Evolutionary conservation across 2,113 vertebrate species (phyloP).

Genomic region (Emydura subglobosa): DNA sequence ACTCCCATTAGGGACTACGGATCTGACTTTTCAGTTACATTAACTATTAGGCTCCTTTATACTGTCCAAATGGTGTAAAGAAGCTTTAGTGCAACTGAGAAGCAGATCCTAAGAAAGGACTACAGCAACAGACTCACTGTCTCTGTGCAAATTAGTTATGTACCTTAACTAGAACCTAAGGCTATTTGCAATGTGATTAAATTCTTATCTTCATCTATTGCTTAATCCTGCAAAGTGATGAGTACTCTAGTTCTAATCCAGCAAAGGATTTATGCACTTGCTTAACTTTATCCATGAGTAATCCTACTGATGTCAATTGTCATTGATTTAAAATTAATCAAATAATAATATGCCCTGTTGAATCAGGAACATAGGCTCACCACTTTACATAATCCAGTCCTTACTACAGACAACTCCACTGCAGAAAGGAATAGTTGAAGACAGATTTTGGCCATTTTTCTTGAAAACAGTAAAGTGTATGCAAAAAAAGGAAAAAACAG

Average conservation of each 20-base stretch:
- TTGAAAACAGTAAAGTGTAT: not conserved
- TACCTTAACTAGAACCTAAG: not conserved
- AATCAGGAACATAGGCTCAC: not conserved
- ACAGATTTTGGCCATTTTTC: not conserved
- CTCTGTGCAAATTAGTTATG: not conserved
- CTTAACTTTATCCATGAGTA: not conserved
- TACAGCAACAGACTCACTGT: not conserved
- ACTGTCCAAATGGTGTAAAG: not conserved
- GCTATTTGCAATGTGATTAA: not conserved
- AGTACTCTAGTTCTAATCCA: not conserved
- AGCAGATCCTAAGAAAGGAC: not conserved
- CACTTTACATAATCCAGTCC: not conserved
- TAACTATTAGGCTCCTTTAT: not conserved
- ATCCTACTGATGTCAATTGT: not conserved
- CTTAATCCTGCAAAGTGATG: not conserved
- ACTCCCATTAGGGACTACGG: rapidly evolving
- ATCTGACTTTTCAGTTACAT: not conserved
- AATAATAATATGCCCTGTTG: not conserved
- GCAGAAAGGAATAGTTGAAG: not conserved
- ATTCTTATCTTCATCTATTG: not conserved
- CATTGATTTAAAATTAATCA: not conserved
- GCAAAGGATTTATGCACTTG: not conserved
- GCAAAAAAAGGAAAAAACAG: not conserved
- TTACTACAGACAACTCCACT: not conserved
- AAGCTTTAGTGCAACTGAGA: not conserved